phyloP scores from a whole-genome alignment of 2,113 vertebrate species.

The Osmerus mordax region DNA sequence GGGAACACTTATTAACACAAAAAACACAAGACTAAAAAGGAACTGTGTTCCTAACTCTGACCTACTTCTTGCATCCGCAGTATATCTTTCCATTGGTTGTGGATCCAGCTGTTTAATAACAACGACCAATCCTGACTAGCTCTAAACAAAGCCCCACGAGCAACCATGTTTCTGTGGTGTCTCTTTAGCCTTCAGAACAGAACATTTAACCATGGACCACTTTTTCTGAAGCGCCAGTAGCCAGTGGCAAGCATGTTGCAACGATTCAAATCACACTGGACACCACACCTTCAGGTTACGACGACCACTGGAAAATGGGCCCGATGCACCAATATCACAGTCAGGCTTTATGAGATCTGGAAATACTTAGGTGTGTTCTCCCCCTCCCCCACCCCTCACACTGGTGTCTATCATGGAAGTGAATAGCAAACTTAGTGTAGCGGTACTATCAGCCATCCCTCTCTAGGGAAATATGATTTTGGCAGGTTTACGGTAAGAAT shows the following conservation, averaged over 20 bases:
- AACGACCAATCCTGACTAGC: conserved; percentile 14
- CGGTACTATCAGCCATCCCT: conserved; percentile 22
- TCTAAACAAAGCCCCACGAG: conserved; percentile 11
- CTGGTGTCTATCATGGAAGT: conserved; percentile 35
- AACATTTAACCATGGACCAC: background rate
- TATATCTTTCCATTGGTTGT: conserved; percentile 38
- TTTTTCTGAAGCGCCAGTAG: background rate
- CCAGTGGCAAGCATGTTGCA: conserved; percentile 9
- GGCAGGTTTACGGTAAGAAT: conserved; percentile 40
- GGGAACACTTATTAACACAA: conserved; percentile 39
- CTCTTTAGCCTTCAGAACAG: background rate
- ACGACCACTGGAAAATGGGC: conserved; percentile 9
- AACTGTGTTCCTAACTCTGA: conserved; percentile 50
- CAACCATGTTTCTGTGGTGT: background rate
- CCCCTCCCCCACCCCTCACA: conserved; percentile 17
- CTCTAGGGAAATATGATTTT: conserved; percentile 27
- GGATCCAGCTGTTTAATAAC: conserved; percentile 37
- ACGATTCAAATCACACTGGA: background rate
- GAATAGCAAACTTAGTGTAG: conserved; percentile 28
- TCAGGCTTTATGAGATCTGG: conserved; percentile 23
- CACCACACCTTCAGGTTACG: background rate
- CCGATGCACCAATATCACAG: conserved; percentile 18
- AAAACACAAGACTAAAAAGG: conserved; percentile 44
- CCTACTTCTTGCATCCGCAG: conserved; percentile 62
- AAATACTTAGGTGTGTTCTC: conserved; percentile 27